These are phyloP conservation scores for Nomada ferruginata DNA, from an alignment of 2,888 invertebrate species.

Conservation along the genomic window DNA sequence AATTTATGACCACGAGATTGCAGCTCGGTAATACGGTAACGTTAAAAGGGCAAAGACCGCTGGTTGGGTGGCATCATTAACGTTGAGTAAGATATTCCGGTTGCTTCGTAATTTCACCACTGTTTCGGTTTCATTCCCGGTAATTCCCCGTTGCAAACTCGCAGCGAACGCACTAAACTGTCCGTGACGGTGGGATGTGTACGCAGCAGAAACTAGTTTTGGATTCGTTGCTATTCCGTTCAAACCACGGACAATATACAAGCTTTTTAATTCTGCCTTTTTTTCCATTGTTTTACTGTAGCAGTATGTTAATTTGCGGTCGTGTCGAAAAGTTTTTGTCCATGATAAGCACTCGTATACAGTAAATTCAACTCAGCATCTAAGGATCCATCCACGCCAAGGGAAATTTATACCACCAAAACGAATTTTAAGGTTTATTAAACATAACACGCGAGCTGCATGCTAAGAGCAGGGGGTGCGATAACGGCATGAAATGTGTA, in stretches of 20 bases:
- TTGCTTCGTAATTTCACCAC: constrained; percentile 59
- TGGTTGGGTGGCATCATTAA: constrained; percentile 68
- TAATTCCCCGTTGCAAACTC: constrained; percentile 57
- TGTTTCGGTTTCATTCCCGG: constrained; percentile 53
- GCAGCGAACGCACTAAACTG: constrained; percentile 45
- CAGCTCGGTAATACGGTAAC: constrained; percentile 58
- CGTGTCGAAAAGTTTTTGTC: background rate
- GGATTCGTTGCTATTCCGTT: background rate
- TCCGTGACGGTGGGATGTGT: constrained; percentile 1
- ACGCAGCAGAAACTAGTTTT: background rate
- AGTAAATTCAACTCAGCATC: background rate
- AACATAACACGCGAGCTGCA: background rate
- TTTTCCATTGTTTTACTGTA: too few relatives aligned
- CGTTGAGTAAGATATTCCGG: constrained; percentile 64
- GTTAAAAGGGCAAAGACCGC: constrained; percentile 42
- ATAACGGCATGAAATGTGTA: background rate
- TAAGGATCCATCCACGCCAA: background rate
- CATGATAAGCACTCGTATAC: background rate
- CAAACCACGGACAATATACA: background rate
- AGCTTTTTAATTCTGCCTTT: too few relatives aligned
- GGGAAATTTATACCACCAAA: background rate
- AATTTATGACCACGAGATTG: constrained; percentile 61
- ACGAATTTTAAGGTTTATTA: constrained; percentile 15
- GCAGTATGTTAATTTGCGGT: background rate
- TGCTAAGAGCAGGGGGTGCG: background rate